A percentile compares a stretch with the other conserved stretches of the same genome.
Conservation (phyloP, 1,140 invertebrate genomes). For the Euura lappo region DNA sequence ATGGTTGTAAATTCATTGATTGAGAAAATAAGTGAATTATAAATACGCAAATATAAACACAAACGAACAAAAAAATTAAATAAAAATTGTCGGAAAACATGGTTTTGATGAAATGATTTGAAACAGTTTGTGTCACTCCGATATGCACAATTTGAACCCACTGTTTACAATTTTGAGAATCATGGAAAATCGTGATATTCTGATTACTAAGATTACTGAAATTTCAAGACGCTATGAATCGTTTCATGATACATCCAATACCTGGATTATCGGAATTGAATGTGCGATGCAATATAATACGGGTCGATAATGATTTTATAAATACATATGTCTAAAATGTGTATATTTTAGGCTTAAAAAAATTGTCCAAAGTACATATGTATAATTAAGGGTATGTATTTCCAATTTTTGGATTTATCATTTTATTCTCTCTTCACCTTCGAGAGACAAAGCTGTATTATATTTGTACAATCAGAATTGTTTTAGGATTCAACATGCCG, state of each 20-base stretch:
- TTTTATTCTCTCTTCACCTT: neutral
- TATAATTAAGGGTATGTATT: neutral
- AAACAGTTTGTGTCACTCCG: no score
- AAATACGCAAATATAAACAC: no score
- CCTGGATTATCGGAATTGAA: constrained; percentile 4
- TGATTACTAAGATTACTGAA: no score
- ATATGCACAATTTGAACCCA: no score
- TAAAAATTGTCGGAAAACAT: no score
- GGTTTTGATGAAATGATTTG: no score
- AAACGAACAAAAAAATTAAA: no score
- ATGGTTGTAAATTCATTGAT: neutral
- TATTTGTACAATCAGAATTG: neutral
- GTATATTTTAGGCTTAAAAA: constrained; percentile 1
- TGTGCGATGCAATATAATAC: constrained; percentile 7
- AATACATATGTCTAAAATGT: neutral
- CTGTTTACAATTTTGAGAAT: no score
- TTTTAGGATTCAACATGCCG: no score
- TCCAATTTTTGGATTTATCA: neutral
- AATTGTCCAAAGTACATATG: neutral
- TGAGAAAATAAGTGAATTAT: no score
- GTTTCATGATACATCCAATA: neutral
- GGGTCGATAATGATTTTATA: constrained; percentile 7
- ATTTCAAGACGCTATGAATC: neutral
- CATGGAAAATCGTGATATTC: no score
- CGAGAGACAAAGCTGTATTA: neutral